Evolutionary conservation across 1,140 invertebrate species (phyloP).

Genomic region (Leptinotarsa lineolata): DNA sequence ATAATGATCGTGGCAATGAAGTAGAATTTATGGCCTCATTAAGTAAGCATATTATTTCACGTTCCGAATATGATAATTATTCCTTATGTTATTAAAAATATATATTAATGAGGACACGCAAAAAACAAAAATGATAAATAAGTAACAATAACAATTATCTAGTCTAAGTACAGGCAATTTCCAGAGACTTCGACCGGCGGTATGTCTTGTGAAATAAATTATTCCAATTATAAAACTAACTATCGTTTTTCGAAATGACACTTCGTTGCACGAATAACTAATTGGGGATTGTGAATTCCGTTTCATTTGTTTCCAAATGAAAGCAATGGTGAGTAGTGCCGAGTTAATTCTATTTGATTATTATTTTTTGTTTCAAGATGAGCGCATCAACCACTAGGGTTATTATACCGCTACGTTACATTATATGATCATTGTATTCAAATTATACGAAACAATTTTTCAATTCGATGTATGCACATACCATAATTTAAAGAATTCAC

Average conservation of each 20-base stretch:
- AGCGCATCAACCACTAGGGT: too few species aligned
- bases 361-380: too few species aligned
- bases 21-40: conserved; percentile 5
- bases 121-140: conserved; percentile 4
- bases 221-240: neutral
- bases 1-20: conserved; percentile 1
- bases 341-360: too few species aligned
- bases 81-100: conserved; percentile 9
- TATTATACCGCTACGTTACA: too few species aligned
- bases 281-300: neutral
- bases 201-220: neutral
- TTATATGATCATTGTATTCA: too few species aligned
- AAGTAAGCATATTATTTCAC: neutral
- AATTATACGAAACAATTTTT: too few species aligned
- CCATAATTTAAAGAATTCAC: too few species aligned
- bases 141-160: neutral
- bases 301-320: too few species aligned
- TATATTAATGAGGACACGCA: conserved; percentile 6
- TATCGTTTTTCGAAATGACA: neutral
- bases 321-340: too few species aligned
- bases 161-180: neutral
- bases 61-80: neutral
- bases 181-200: neutral
- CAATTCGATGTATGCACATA: too few species aligned
- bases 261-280: neutral